Base-by-base conservation (phyloP, 2,888 invertebrate genomes). In the Ormia ochracea region DNA sequence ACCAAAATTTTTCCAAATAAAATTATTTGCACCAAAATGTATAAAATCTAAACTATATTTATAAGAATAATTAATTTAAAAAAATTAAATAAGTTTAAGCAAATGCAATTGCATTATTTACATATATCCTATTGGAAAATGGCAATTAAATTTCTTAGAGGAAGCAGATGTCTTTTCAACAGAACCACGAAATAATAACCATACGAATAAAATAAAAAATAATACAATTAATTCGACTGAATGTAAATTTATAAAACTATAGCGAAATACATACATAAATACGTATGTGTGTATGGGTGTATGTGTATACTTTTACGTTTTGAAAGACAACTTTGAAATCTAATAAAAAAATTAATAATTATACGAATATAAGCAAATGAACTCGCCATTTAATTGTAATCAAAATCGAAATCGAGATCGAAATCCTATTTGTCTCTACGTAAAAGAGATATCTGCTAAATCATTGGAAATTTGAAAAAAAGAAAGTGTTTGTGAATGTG, bases 271-370 rank as follows among this genome's bases (percentile, higher is more conserved):
- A 41, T 59, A 26, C 12, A 17, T 54, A 28, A 26, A 38, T 31
- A 66, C 2, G 21, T 23, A 28, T 50, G 17, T 45, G 33, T 19
- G 19, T 10, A n/a, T n/a, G n/a, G n/a, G n/a, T 21, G 48, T 72
- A 56, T 80, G n/a, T 80, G 45, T 68, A 80, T 80, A 76, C 76
- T 61, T 23, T 17, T 21, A 43, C 68, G 68, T 68, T 23, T 65
- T 72, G 72, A 76, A 63, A 72, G 61, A 59, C 36, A 69, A 52
- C 5, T 59, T 56, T 23, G 23, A 5, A 78, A 65, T 66, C 21
- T 68, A 73, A 33, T 23, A 66, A 72, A n/a, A 61, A 69, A 69
- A 69, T 63, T 45, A 33, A 52, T 36, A 45, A 56, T 41, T 36
- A 50, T 50, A 52, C 26, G 31, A 66, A 54, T 68, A 58, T 45